A percentile compares a stretch with the other conserved stretches of the same genome.
Evolutionary conservation across 1,140 invertebrate species (phyloP).

Genomic region (Nautilus pompilius): DNA sequence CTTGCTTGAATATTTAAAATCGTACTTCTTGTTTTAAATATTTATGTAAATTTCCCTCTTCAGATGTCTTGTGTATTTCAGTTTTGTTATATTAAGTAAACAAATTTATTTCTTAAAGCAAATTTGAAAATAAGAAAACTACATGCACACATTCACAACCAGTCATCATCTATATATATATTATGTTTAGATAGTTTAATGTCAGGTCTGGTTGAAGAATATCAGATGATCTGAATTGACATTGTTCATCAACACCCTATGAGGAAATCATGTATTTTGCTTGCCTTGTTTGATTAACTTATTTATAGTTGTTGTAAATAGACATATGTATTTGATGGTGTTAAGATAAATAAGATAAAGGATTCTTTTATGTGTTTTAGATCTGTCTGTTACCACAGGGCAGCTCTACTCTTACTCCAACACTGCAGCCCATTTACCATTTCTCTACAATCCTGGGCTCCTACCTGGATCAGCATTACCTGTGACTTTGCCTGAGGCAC

Average conservation of each 20-base stretch:
- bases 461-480: slow-evolving; percentile 5
- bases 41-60: no score
- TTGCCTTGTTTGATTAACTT: not conserved
- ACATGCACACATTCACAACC: no score
- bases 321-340: not conserved
- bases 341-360: no score
- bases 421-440: slow-evolving; percentile 9
- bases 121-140: no score
- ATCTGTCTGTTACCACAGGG: slow-evolving; percentile 6
- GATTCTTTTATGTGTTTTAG: not conserved
- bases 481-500: slow-evolving; percentile 6
- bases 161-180: no score
- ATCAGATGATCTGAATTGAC: not conserved
- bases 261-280: not conserved
- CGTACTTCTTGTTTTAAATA: no score
- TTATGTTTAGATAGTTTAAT: no score
- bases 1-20: no score
- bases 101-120: no score
- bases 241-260: not conserved
- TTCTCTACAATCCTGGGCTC: slow-evolving; percentile 21
- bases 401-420: slow-evolving; percentile 12
- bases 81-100: no score
- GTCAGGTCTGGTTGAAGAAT: not conserved
- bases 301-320: not conserved
- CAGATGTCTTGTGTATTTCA: no score